phyloP scores from a whole-genome alignment of 2,113 vertebrate genomes.

The Syngnathus typhle region DNA sequence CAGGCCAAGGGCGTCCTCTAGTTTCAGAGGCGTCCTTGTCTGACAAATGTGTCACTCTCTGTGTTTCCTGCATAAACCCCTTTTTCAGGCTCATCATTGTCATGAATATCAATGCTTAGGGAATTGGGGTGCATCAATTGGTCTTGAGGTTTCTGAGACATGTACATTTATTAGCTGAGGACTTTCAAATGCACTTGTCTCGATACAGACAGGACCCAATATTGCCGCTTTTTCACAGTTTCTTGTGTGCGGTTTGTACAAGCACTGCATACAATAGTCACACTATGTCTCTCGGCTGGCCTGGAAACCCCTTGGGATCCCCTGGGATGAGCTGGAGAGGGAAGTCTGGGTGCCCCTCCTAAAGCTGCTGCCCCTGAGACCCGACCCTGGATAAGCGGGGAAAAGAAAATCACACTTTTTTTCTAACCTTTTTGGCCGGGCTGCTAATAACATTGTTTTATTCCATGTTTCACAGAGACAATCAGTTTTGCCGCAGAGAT shows the following conservation, averaged over 20 bases:
- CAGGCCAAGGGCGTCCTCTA: conserved; percentile 56
- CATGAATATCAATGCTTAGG: conserved; percentile 67
- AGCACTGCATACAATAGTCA: neutral
- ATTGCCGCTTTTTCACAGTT: neutral
- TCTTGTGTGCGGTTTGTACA: neutral
- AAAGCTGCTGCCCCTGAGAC: too few relatives aligned
- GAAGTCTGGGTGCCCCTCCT: too few relatives aligned
- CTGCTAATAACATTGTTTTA: too few relatives aligned
- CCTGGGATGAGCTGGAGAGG: too few relatives aligned
- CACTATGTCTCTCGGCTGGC: too few relatives aligned
- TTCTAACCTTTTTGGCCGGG: too few relatives aligned
- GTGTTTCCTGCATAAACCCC: conserved; percentile 57
- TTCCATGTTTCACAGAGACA: too few relatives aligned
- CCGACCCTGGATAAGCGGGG: too few relatives aligned
- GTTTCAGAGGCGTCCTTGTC: conserved; percentile 38
- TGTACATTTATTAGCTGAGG: conserved; percentile 9
- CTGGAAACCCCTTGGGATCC: too few relatives aligned
- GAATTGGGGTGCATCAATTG: conserved; percentile 36
- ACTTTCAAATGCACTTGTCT: conserved; percentile 6
- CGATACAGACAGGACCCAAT: neutral
- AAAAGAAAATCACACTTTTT: too few relatives aligned
- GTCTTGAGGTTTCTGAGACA: neutral
- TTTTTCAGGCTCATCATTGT: conserved; percentile 37
- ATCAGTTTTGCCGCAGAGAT: too few relatives aligned
- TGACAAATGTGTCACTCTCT: conserved; percentile 46